Evolutionary conservation across 2,113 vertebrate genomes (phyloP).

Genomic region (Percina caprodes): DNA sequence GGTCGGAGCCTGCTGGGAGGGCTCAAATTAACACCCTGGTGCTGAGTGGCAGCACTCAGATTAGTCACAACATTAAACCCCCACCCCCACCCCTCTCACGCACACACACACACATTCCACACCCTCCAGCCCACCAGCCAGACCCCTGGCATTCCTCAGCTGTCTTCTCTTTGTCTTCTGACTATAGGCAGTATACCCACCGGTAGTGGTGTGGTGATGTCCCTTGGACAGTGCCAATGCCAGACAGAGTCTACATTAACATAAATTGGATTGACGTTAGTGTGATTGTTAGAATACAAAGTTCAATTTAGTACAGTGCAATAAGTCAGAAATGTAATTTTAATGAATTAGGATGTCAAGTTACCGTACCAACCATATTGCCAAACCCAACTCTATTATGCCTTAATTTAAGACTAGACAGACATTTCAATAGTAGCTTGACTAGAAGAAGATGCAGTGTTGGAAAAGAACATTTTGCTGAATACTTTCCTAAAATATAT

Average conservation of each 20-base stretch:
- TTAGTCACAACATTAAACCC: conserved; percentile 66
- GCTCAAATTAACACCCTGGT: conserved; percentile 78
- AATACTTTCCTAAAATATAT: neutral
- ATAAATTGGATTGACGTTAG: neutral
- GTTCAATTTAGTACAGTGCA: neutral
- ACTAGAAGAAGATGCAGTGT: neutral
- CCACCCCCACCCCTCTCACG: neutral
- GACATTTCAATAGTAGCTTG: neutral
- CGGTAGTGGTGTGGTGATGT: neutral
- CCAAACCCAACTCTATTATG: neutral
- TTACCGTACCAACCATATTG: neutral
- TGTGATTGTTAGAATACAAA: too few species aligned
- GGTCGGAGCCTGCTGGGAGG: conserved; percentile 57
- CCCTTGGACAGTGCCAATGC: neutral
- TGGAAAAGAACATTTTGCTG: neutral
- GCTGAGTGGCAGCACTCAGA: conserved; percentile 70
- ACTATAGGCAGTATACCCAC: conserved; percentile 1
- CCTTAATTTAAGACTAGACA: neutral
- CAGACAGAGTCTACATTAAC: neutral
- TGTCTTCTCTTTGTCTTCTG: too few species aligned
- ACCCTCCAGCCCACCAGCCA: conserved; percentile 25
- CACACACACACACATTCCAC: conserved; percentile 22
- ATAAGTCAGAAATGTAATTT: too few species aligned
- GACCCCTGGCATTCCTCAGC: conserved; percentile 67
- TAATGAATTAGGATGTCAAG: too few species aligned